phyloP scores from a whole-genome alignment of 2,113 vertebrate species.

The Lophotis ruficrista region DNA sequence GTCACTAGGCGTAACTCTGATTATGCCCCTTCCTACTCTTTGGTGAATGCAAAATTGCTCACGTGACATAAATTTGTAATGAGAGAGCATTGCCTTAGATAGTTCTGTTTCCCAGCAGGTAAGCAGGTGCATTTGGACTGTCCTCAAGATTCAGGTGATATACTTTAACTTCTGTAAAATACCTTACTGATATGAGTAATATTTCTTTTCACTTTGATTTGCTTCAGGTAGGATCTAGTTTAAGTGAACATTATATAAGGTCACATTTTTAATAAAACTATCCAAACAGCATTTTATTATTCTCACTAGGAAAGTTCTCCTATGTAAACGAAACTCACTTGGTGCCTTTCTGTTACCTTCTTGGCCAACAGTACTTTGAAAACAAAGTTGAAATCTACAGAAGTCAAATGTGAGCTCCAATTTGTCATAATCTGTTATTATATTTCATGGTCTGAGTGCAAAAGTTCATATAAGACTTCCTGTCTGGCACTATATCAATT shows the following conservation, averaged over 20 bases:
- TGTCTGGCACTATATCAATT: background rate
- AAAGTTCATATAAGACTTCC: background rate
- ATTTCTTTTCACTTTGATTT: background rate
- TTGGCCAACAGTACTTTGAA: background rate
- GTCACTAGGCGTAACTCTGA: background rate
- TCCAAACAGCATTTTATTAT: background rate
- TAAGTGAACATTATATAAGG: background rate
- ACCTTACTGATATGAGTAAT: background rate
- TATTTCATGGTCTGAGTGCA: background rate
- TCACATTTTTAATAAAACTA: background rate
- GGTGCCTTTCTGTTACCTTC: background rate
- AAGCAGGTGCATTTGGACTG: background rate
- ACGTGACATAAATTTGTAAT: background rate
- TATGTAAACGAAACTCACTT: background rate
- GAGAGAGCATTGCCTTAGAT: background rate
- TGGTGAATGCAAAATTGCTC: background rate
- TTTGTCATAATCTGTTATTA: background rate
- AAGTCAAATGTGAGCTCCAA: background rate
- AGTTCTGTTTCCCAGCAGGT: background rate
- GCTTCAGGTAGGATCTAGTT: background rate
- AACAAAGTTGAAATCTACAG: background rate
- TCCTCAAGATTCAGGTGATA: background rate
- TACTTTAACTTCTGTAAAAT: background rate
- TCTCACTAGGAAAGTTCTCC: background rate
- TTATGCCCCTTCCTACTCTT: background rate